phyloP scores from a whole-genome alignment of 2,888 invertebrate species.

The Pachliopta kotzebuea region DNA sequence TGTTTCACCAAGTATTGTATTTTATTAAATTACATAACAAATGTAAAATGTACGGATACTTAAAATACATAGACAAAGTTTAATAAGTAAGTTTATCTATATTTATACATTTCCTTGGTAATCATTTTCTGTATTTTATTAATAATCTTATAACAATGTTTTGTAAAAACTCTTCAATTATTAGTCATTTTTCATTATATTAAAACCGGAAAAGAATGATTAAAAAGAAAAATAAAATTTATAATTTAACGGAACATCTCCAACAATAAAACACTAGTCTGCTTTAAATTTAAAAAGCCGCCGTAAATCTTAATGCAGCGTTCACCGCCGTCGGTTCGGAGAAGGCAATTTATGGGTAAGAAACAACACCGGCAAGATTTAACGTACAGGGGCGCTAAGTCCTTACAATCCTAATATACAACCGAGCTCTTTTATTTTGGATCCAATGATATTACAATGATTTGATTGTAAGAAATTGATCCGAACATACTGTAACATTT shows the following conservation, averaged over 20 bases:
- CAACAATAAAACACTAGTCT: conserved; percentile 24
- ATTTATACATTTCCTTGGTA: no score
- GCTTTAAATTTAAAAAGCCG: conserved; percentile 26
- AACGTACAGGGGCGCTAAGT: conserved; percentile 16
- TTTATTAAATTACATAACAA: neutral
- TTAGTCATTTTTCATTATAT: neutral
- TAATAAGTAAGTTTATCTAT: no score
- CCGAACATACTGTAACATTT: neutral
- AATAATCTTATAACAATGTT: no score
- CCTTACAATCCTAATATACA: conserved; percentile 6
- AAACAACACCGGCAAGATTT: conserved; percentile 27
- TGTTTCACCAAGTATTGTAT: neutral
- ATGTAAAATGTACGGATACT: neutral
- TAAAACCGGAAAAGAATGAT: neutral
- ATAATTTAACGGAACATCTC: conserved; percentile 19
- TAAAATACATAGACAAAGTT: no score
- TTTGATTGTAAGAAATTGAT: neutral
- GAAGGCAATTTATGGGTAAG: conserved; percentile 28
- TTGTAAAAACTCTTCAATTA: neutral
- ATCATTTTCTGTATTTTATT: no score
- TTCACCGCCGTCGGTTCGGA: conserved; percentile 28
- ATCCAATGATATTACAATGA: neutral
- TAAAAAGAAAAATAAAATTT: neutral
- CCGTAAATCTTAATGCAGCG: conserved; percentile 27
- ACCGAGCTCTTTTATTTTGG: conserved; percentile 5